Evolutionary conservation across 2,113 vertebrate species (phyloP).

Genomic region (Monopterus albus): DNA sequence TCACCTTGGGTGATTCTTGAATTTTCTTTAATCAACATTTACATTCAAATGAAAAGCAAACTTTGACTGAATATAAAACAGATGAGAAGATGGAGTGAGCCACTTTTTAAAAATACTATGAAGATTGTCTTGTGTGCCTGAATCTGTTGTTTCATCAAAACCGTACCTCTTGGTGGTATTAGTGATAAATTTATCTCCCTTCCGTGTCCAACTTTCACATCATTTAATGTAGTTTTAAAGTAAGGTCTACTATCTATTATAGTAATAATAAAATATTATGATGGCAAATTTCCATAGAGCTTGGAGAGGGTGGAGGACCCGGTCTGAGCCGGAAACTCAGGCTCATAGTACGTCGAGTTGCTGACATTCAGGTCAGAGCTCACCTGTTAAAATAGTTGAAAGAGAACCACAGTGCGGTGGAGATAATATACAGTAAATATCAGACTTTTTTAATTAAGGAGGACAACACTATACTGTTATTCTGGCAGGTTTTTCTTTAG

Average conservation of each 20-base stretch:
- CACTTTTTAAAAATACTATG: not conserved
- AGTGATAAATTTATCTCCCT: not conserved
- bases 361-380: no score
- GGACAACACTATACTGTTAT: constrained; percentile 9
- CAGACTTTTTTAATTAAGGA: constrained; percentile 32
- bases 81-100: not conserved
- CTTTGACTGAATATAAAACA: not conserved
- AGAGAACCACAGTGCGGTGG: constrained; percentile 3
- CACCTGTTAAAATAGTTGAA: no score
- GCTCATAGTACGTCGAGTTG: not conserved
- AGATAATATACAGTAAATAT: constrained; percentile 17
- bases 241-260: constrained; percentile 7
- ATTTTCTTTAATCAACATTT: not conserved
- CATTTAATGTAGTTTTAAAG: not conserved
- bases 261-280: no score
- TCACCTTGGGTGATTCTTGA: not conserved
- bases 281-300: not conserved
- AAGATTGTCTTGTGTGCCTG: constrained; percentile 4
- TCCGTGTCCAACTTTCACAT: not conserved
- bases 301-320: not conserved
- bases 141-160: not conserved
- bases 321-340: constrained; percentile 7
- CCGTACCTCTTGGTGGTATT: no score
- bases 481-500: constrained; percentile 7
- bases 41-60: constrained; percentile 1